Evolutionary conservation across 2,113 vertebrate species (phyloP), one percentile per base, ranked within the genome.

Genomic region (Xiphias gladius): DNA sequence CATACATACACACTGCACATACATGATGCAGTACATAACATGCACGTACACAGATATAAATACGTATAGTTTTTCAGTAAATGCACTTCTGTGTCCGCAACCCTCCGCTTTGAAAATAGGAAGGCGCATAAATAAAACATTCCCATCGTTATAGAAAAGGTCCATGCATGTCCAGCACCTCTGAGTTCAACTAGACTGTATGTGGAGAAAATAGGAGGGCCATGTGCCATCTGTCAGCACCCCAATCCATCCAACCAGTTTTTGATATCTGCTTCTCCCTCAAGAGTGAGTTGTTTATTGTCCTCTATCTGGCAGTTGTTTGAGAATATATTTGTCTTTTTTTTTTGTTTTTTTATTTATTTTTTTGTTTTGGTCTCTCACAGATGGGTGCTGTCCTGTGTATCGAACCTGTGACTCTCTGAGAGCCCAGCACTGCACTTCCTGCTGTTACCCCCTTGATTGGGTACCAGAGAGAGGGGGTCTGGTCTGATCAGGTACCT

Each of bases 401-500:
- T 92, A 24, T 96, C 91, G 4, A 95, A 96, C 74, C 90, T 91
- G 84, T 94, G 92, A 62, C 94, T 94, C 74, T 96, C 96, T 0
- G 92, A 84, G 30, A 93, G 88, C 13, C 94, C 93, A 0, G 87
- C 70, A 35, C 93, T 93, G 76, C 93, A 89, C 84, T 96, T 96
- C 41, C 94, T 93, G 85, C 84, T 79, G 79, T 89, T 90, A 28
- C 92, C 92, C 82, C 92, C 92, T 82, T 94, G 92, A 86, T 94
- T 94, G 64, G 96, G 94, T 28, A 95, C 93, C 79, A 95, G 84
- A 35, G 95, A 96, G 76, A 96, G 93, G 50, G 95, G 95, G 86
- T 96, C 96, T 1, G 95, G 96, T 72, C 96, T 93, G 88, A 96
- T 96, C 83, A 96, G 93, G 89, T 96, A 96, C 89, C 96, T 96